Base-by-base conservation (phyloP, 2,888 invertebrate species). In the Xanthia togata region DNA sequence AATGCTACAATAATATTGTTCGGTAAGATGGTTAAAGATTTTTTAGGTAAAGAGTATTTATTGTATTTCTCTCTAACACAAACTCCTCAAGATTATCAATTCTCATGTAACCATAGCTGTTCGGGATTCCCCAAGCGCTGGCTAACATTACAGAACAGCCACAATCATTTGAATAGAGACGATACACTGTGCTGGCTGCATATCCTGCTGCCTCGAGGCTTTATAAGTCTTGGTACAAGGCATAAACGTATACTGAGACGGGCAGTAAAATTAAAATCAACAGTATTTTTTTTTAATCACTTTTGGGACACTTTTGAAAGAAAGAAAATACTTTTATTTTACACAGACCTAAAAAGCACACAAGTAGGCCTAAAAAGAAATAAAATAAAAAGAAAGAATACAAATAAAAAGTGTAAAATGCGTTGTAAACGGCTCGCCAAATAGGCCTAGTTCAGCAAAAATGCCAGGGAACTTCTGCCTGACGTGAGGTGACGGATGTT, bases 151-250 rank as follows among this genome's bases (percentile, higher is more conserved):
- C 86, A 65, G 68, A 76, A 75, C 38, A 57, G 73, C 83, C 83
- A 38, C 86, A 82, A 86, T 79, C 79, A 86, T 87, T 86, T 86
- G 79, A 86, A 87, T 79, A 87, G 82, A 83, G 69, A 75, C 75
- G 70, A 67, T 72, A 73, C 41, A 68, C 57, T 78, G 50, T 17
- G 67, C 57, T 75, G 64, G 41, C 67, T 71, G 76, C 82, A 78
- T 79, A 78, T 78, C 76, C 76, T 79, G 12, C 20, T 62, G 74
- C 81, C 75, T 78, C 55, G 60, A 75, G 82, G 77, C 77, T 67
- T 78, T 68, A 9, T n/a, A 47, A 35, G 62, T 35, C n/a, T 12
- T 55, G 75, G 75, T 71, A 17, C 70, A 75, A 87, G 38, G 14
- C 35, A 60, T 67, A 50, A 75, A 69, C 82, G 70, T 73, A 14